phyloP scores from a whole-genome alignment of 2,797 vertebrate genomes.

The Danio albolineatus region DNA sequence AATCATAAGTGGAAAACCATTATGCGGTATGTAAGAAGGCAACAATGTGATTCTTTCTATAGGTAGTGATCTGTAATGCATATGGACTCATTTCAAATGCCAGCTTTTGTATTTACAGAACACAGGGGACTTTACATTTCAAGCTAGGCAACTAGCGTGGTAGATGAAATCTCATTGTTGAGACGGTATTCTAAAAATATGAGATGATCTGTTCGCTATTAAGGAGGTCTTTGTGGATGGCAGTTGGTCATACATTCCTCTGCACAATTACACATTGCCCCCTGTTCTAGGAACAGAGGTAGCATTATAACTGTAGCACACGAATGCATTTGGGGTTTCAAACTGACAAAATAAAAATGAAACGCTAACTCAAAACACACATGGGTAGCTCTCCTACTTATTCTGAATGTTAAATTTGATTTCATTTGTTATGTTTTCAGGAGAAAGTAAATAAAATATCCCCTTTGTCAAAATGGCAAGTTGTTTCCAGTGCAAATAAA shows the following conservation, averaged over 20 bases:
- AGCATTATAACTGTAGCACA: slow-evolving; percentile 65
- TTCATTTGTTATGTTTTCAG: slow-evolving; percentile 51
- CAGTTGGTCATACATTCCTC: slow-evolving; percentile 71
- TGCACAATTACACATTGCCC: slow-evolving; percentile 64
- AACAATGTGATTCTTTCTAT: slow-evolving; percentile 19
- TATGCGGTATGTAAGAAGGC: neutral
- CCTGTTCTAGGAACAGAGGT: slow-evolving; percentile 65
- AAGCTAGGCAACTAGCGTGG: slow-evolving; percentile 50
- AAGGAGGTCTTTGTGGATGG: slow-evolving; percentile 69
- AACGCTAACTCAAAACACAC: slow-evolving; percentile 39
- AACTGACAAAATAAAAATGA: slow-evolving; percentile 43
- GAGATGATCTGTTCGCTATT: slow-evolving; percentile 59
- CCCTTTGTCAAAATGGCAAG: slow-evolving; percentile 44
- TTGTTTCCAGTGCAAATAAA: slow-evolving; percentile 68
- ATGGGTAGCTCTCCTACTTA: slow-evolving; percentile 29
- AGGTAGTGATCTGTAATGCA: slow-evolving; percentile 32
- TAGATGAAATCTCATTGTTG: slow-evolving; percentile 56
- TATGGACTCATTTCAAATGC: slow-evolving; percentile 27
- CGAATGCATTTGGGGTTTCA: slow-evolving; percentile 28
- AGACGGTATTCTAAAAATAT: slow-evolving; percentile 69
- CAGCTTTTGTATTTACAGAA: slow-evolving; percentile 40
- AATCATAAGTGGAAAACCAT: slow-evolving; percentile 7
- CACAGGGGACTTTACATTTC: slow-evolving; percentile 57
- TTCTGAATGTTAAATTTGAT: slow-evolving; percentile 32
- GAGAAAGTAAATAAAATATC: slow-evolving; percentile 51